These are phyloP conservation scores for Meghimatium bilineatum DNA, from an alignment of 2,888 invertebrate species.

Conservation along the genomic window DNA sequence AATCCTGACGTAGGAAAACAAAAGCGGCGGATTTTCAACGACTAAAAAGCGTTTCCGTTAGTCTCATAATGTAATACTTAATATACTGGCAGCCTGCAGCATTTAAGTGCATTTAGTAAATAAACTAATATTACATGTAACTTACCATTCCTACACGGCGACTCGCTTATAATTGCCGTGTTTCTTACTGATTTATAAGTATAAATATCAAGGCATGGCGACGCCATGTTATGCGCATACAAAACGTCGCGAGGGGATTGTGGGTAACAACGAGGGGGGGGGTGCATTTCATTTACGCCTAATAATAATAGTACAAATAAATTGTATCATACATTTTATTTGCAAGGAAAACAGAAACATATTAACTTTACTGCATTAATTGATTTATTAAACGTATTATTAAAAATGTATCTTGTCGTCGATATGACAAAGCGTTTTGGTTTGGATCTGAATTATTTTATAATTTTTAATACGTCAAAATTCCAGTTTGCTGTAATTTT, in stretches of 20 bases:
- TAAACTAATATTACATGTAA: not conserved
- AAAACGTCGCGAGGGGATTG: conserved; percentile 24
- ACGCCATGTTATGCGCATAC: conserved; percentile 45
- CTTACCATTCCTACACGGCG: conserved; percentile 45
- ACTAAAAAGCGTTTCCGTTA: not conserved
- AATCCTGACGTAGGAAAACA: too few species aligned
- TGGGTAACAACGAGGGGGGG: conserved; percentile 20
- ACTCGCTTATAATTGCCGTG: conserved; percentile 1
- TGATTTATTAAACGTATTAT: too few species aligned
- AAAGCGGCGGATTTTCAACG: conserved; percentile 1
- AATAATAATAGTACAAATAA: too few species aligned
- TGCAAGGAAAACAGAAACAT: too few species aligned
- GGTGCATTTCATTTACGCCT: not conserved
- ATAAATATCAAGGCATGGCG: conserved; percentile 34
- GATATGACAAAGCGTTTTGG: too few species aligned
- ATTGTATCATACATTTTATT: too few species aligned
- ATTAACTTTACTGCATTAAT: too few species aligned
- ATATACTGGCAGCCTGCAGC: not conserved
- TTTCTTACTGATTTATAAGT: not conserved
- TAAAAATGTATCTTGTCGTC: too few species aligned
- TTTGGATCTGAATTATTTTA: too few species aligned
- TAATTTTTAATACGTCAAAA: too few species aligned
- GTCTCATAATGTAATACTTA: not conserved
- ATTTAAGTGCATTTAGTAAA: not conserved
- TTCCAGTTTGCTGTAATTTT: too few species aligned